Evolutionary conservation across 2,888 invertebrate species (phyloP).

Genomic region (Mallateleia sp.): DNA sequence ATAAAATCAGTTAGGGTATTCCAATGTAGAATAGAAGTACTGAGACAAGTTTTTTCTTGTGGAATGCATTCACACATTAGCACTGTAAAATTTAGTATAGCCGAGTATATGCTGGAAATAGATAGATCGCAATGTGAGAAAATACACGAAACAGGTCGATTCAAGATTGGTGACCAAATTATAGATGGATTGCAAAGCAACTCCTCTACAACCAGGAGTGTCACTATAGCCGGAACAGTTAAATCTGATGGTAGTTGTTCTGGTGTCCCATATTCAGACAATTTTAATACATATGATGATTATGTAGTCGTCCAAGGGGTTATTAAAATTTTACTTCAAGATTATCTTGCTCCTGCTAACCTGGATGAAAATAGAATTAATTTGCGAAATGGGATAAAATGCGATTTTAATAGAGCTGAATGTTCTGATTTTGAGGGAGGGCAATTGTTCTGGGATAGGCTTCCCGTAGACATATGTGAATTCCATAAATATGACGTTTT

Average conservation of each 20-base stretch:
- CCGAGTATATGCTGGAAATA: too few species aligned
- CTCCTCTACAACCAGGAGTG: too few species aligned
- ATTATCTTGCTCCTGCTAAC: slow-evolving; percentile 22
- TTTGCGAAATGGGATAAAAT: slow-evolving; percentile 27
- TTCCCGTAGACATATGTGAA: neutral
- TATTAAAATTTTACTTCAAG: too few species aligned
- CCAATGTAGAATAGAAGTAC: slow-evolving; percentile 10
- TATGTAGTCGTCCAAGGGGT: too few species aligned
- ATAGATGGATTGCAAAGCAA: too few species aligned
- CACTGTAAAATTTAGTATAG: neutral
- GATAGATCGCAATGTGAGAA: too few species aligned
- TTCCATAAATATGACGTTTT: neutral
- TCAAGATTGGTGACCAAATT: too few species aligned
- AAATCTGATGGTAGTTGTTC: too few species aligned
- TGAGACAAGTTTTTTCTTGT: neutral
- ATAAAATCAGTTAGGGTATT: neutral
- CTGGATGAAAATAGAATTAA: slow-evolving; percentile 34
- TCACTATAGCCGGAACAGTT: too few species aligned
- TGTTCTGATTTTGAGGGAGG: slow-evolving; percentile 59
- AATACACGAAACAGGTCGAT: too few species aligned
- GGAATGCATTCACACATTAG: neutral
- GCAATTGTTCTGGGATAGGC: slow-evolving; percentile 40
- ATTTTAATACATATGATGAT: too few species aligned
- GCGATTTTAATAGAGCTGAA: neutral
- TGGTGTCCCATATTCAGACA: too few species aligned